These are phyloP conservation scores for Intellagama lesueurii DNA, from an alignment of 2,797 vertebrate species.

Conservation along the genomic window DNA sequence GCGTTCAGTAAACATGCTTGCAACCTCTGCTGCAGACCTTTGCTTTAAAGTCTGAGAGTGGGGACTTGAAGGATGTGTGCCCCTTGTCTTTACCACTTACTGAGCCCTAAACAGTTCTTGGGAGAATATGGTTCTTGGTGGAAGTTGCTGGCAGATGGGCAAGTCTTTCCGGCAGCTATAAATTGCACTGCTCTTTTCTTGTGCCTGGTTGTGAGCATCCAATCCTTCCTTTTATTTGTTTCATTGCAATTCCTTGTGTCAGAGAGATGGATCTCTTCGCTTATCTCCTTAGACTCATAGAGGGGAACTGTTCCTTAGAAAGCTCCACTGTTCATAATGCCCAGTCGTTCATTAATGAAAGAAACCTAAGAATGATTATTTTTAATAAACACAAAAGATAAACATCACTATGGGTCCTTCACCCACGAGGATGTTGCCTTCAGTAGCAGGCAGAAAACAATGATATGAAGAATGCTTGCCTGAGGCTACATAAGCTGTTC, in stretches of 20 bases:
- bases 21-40: no score
- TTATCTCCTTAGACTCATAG: slow-evolving; percentile 27
- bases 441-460: not conserved
- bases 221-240: not conserved
- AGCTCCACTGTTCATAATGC: slow-evolving; percentile 18
- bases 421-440: slow-evolving; percentile 1
- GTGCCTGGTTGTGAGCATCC: not conserved
- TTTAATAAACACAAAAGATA: slow-evolving; percentile 39
- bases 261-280: slow-evolving; percentile 43
- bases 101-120: not conserved
- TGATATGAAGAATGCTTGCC: not conserved
- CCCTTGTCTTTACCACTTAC: no score
- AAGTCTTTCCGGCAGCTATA: not conserved
- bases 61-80: no score
- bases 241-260: slow-evolving; percentile 5
- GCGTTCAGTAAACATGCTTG: no score
- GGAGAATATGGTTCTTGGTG: no score
- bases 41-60: no score
- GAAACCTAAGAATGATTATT: slow-evolving; percentile 43
- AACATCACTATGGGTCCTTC: not conserved
- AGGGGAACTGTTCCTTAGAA: slow-evolving; percentile 14
- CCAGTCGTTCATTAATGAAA: slow-evolving; percentile 43
- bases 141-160: not conserved
- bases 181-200: not conserved
- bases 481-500: not conserved